Evolutionary conservation across 2,113 vertebrate species (phyloP).

Genomic region (Callopanchax toddi): DNA sequence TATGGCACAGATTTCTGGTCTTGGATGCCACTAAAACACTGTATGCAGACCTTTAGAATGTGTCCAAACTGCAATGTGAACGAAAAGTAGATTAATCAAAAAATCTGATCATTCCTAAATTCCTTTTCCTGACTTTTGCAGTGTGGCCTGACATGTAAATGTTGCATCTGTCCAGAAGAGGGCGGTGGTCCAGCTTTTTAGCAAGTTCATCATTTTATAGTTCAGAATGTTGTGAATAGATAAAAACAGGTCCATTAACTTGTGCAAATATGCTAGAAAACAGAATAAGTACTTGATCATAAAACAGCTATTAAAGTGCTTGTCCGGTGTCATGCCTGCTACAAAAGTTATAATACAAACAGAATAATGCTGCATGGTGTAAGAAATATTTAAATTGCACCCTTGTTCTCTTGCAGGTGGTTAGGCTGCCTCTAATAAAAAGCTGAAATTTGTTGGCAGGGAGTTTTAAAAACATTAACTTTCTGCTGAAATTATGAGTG

Average conservation of each 20-base stretch:
- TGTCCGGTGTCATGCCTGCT: neutral
- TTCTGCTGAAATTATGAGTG: constrained; percentile 3
- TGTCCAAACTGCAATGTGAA: neutral
- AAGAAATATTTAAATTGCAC: constrained; percentile 4
- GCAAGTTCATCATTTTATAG: neutral
- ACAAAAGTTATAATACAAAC: neutral
- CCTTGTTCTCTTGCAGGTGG: constrained; percentile 1
- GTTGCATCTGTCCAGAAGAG: constrained; percentile 32
- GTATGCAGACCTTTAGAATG: neutral
- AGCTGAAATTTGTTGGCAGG: neutral
- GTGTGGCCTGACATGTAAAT: neutral
- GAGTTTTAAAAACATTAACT: constrained; percentile 23
- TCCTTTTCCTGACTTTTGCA: neutral
- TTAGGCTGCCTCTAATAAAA: neutral
- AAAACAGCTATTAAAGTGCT: neutral
- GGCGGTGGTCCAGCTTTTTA: constrained; percentile 18
- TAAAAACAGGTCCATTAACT: neutral
- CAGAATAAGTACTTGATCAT: neutral
- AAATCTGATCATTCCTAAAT: neutral
- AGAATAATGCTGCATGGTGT: neutral
- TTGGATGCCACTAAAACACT: neutral
- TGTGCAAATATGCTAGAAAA: neutral
- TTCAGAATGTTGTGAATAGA: neutral
- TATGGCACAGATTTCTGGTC: neutral
- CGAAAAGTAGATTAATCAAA: neutral